Evolutionary conservation across 2,797 vertebrate genomes (phyloP), one percentile per base, ranked within the genome.

Genomic region (Xenops minutus): DNA sequence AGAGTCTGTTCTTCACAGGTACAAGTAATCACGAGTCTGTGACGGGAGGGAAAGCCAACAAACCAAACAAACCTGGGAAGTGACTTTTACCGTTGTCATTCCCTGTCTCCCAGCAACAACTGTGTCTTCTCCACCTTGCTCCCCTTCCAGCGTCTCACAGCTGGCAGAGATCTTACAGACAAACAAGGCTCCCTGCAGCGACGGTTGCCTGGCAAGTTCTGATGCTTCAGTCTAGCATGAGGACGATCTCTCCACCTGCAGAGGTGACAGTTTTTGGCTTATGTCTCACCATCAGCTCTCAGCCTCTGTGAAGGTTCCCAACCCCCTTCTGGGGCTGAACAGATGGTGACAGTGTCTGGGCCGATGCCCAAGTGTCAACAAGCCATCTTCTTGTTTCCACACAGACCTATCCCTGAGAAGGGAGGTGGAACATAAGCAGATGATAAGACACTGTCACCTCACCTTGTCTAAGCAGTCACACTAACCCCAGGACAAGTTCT

Each of bases 1-100:
- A 78, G 83, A 95, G 81, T 80, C 78, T 85, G 17, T 51, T 95
- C 92, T 97, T 96, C 92, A 95, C 94, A 95, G 81, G 94, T 95
- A 95, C 90, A 95, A 69, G 41, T 27, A 88, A 88, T 73, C n/a
- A 32, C 59, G 69, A 92, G 75, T 46, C 81, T 71, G 71, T 6
- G 5, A 92, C 37, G 6, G 63, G 4, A 24, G 32, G 13, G 2
- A 19, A 63, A 19, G 3, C 48, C 52, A 64, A 34, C 43, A 74
- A 71, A 91, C 39, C 12, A 3, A 79, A 37, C 61, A 90, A 55
- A 66, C 3, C 59, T 39, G 64, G 54, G 72, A 91, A 81, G 30
- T 85, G 82, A 89, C 69, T 95, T 93, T 55, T 87, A 20, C 55
- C 1, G 0, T 48, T 95, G 83, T 90, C 77, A 73, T 85, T 84